Percentiles rank a stretch among this genome's conserved stretches.
Conservation (phyloP, 2,113 vertebrate species). For the Lophochroa leadbeateri region DNA sequence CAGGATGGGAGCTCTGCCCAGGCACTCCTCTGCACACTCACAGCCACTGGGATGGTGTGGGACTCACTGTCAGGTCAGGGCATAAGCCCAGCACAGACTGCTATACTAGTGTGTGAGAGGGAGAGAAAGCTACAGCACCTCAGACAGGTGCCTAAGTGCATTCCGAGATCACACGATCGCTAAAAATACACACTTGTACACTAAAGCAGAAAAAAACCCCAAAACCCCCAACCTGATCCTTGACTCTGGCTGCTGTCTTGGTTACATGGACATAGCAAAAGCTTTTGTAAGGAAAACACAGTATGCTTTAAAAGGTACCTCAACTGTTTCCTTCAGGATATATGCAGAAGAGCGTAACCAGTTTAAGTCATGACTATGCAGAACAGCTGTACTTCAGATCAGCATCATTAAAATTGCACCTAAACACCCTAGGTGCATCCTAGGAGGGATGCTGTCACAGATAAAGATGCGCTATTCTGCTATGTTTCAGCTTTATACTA, state of each 20-base stretch:
- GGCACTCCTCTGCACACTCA: neutral
- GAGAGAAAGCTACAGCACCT: neutral
- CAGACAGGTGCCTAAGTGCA: neutral
- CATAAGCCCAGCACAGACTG: neutral
- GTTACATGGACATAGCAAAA: neutral
- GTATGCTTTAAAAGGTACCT: neutral
- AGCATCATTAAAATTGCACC: neutral
- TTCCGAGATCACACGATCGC: neutral
- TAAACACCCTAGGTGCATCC: neutral
- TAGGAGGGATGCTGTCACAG: neutral
- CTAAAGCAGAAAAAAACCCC: neutral
- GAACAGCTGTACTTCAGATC: neutral
- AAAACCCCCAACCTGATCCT: neutral
- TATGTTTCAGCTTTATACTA: neutral
- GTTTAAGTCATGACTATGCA: neutral
- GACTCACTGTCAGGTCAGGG: neutral
- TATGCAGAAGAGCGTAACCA: neutral
- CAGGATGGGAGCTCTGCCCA: neutral
- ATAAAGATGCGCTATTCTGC: neutral
- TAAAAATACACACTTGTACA: neutral
- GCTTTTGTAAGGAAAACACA: neutral
- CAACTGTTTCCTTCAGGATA: neutral
- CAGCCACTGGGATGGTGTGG: accelerated
- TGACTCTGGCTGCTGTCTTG: neutral
- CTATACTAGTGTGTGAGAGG: neutral